phyloP scores from a whole-genome alignment of 1,140 invertebrate genomes.

The Drosophila parvula region DNA sequence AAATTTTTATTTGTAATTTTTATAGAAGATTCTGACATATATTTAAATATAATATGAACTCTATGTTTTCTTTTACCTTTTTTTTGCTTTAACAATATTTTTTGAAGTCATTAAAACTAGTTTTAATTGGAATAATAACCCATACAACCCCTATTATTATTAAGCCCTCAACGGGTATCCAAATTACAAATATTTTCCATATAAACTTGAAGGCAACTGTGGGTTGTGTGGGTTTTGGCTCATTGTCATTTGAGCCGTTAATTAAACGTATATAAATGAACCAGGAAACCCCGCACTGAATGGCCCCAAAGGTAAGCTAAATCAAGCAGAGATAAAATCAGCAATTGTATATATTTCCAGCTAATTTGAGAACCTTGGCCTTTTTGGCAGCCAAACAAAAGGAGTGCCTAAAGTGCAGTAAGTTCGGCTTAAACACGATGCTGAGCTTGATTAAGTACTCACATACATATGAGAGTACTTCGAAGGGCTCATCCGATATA shows the following conservation, averaged over 20 bases:
- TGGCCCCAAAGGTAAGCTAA: slow-evolving; percentile 16
- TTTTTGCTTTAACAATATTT: neutral
- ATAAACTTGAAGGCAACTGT: slow-evolving; percentile 42
- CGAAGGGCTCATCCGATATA: slow-evolving; percentile 12
- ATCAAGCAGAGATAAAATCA: slow-evolving; percentile 1
- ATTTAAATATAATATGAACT: too few species aligned
- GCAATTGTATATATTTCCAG: neutral
- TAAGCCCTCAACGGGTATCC: neutral
- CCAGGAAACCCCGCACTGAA: neutral
- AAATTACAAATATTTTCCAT: slow-evolving; percentile 32
- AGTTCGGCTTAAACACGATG: slow-evolving; percentile 33
- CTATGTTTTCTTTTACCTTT: too few species aligned
- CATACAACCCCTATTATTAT: too few species aligned
- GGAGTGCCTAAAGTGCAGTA: slow-evolving; percentile 3
- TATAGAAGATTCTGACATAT: too few species aligned
- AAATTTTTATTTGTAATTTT: too few species aligned
- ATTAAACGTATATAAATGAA: slow-evolving; percentile 60
- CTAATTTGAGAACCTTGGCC: neutral
- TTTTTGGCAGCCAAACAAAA: slow-evolving; percentile 1
- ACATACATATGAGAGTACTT: slow-evolving; percentile 24
- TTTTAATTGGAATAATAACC: neutral
- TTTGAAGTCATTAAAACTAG: neutral
- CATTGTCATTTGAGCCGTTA: slow-evolving; percentile 59
- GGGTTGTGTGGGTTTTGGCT: slow-evolving; percentile 1
- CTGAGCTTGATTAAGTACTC: slow-evolving; percentile 39